Evolutionary conservation across 1,140 invertebrate genomes (phyloP), one percentile per base, ranked within the genome.

Genomic region (Campoletis sonorensis): DNA sequence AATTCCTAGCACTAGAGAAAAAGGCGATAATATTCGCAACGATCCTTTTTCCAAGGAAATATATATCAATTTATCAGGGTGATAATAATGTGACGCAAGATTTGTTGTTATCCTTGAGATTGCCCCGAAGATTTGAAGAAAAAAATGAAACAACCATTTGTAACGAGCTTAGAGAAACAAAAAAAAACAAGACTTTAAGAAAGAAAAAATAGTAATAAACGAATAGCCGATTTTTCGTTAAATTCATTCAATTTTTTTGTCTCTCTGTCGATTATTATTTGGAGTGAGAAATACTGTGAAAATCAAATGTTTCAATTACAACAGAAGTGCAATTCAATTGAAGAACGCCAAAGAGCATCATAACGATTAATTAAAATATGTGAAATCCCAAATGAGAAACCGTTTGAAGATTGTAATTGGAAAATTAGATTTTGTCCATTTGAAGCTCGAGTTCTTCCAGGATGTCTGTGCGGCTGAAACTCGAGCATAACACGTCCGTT

Each of bases 161-260:
- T 71, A 71, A 71, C 68, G 68, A 71, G 68, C 68, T 71, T 71
- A n/a, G 68, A 10, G 18, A 58, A 58, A 58, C 54, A n/a, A 21
- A 49, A 51, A 45, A 45, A 73, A 33, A 73, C 21, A 49, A 45
- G 2, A 73, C 1, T 49, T 4, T 23, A 21, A 21, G 27, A 73
- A 73, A 51, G 51, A 73, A 51, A 49, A 18, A n/a, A 73, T 4
- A 49, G 33, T 4, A 73, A 73, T 73, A 73, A 73, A 73, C 37
- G 68, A 33, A 71, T 37, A 37, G 18, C 27, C 7, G 33, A 71
- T 45, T 30, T 71, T 71, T 37, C 33, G 68, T 71, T 40, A 71
- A 33, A 71, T n/a, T 33, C 40, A 45, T 45, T 45, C 8, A 11
- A 10, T n/a, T 37, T 37, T 37, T 45, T 11, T 10, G 5, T 45